These are phyloP conservation scores for Hyles vespertilio DNA, from an alignment of 1,140 invertebrate species.

Conservation along the genomic window DNA sequence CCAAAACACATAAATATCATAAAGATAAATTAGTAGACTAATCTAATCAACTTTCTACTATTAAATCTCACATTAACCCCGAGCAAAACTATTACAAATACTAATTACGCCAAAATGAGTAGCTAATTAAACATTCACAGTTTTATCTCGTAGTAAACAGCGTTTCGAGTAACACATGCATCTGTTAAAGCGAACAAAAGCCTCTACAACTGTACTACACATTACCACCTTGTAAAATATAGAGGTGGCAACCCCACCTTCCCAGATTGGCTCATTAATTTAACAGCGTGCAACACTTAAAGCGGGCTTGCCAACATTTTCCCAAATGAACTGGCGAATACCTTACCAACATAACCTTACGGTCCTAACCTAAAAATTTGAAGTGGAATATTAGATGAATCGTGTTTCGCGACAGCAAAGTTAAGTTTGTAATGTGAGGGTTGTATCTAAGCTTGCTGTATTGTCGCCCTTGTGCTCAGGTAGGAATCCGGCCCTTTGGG, in stretches of 20 bases:
- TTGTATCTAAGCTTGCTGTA: conserved; percentile 38
- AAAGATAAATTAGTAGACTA: too few relatives aligned
- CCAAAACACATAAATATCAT: too few relatives aligned
- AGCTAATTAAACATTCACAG: too few relatives aligned
- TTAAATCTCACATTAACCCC: too few relatives aligned
- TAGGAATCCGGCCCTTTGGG: conserved; percentile 26
- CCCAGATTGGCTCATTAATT: conserved; percentile 73
- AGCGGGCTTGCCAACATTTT: conserved; percentile 64
- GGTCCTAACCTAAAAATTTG: conserved; percentile 4
- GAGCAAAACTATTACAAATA: too few relatives aligned
- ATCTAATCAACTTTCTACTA: too few relatives aligned
- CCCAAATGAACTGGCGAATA: conserved; percentile 63
- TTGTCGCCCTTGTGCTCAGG: conserved; percentile 42
- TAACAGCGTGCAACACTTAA: conserved; percentile 73
- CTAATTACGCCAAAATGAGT: too few relatives aligned
- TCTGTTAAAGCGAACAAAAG: neutral
- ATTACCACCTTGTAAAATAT: conserved; percentile 73
- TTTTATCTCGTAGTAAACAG: too few relatives aligned
- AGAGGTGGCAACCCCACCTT: conserved; percentile 55
- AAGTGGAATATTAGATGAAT: conserved; percentile 12
- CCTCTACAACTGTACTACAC: conserved; percentile 35
- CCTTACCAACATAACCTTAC: conserved; percentile 25
- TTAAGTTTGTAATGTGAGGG: conserved; percentile 17
- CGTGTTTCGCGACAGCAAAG: conserved; percentile 14
- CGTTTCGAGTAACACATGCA: too few relatives aligned